phyloP scores from a whole-genome alignment of 2,797 vertebrate species.

The Rallus crepitans region DNA sequence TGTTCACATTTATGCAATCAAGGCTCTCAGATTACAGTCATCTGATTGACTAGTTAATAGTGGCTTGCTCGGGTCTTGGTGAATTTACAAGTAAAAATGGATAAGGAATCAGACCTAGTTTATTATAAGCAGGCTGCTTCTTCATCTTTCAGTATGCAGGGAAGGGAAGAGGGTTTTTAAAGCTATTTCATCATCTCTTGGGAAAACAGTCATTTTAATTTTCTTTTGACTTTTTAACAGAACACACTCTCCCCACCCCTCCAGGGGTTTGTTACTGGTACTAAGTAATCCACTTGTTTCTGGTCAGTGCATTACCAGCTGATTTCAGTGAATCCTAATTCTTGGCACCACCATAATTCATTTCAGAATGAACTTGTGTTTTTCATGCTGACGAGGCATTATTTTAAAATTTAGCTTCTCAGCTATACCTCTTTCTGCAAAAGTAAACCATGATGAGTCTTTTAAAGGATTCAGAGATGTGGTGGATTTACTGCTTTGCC shows the following conservation, averaged over 20 bases:
- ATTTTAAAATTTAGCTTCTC: neutral
- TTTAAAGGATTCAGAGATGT: neutral
- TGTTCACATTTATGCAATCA: neutral
- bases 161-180: neutral
- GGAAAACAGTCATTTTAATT: neutral
- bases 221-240: neutral
- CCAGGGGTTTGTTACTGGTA: neutral
- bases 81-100: neutral
- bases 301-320: neutral
- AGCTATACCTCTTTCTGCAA: neutral
- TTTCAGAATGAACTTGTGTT: neutral
- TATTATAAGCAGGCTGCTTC: neutral
- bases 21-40: neutral
- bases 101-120: neutral
- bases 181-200: neutral
- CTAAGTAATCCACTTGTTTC: neutral
- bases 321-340: neutral
- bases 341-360: neutral
- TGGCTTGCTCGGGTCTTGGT: rapidly evolving
- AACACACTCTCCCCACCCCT: too few species aligned
- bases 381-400: neutral
- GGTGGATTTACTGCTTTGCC: neutral
- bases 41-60: neutral
- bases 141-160: neutral
- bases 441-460: neutral